These are phyloP conservation scores for Cebuella pygmaea DNA, from an alignment of 2,797 vertebrate genomes.

Conservation along the genomic window DNA sequence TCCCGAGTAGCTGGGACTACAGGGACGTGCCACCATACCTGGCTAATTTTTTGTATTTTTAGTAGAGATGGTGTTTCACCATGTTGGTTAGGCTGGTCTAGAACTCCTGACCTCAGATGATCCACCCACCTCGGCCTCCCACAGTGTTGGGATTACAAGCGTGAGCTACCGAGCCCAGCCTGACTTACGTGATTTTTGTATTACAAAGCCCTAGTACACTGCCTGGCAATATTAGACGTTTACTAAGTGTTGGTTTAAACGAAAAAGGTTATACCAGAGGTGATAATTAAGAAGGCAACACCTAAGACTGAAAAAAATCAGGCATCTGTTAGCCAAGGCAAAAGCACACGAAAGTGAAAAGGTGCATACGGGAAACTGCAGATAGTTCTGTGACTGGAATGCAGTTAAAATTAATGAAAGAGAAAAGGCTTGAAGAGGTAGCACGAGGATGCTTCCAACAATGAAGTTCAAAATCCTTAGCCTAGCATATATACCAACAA, in stretches of 20 bases:
- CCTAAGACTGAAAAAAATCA: background rate
- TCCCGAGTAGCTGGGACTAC: no score
- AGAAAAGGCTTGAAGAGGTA: background rate
- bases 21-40: no score
- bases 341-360: background rate
- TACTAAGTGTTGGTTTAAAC: background rate
- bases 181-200: background rate
- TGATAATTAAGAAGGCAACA: background rate
- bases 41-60: no score
- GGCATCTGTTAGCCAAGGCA: background rate
- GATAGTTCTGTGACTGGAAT: background rate
- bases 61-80: no score
- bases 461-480: background rate
- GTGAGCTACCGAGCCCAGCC: no score
- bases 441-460: background rate
- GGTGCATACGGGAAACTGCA: background rate
- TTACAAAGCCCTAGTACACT: background rate
- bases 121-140: no score
- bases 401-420: background rate
- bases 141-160: no score
- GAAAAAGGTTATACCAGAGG: background rate
- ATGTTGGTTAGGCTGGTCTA: no score
- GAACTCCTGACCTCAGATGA: no score
- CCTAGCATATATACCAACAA: background rate
- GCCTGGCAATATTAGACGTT: constrained; percentile 10